These are phyloP conservation scores for Hyposmocoma kahamanoa DNA, from an alignment of 1,140 invertebrate genomes.

Conservation along the genomic window DNA sequence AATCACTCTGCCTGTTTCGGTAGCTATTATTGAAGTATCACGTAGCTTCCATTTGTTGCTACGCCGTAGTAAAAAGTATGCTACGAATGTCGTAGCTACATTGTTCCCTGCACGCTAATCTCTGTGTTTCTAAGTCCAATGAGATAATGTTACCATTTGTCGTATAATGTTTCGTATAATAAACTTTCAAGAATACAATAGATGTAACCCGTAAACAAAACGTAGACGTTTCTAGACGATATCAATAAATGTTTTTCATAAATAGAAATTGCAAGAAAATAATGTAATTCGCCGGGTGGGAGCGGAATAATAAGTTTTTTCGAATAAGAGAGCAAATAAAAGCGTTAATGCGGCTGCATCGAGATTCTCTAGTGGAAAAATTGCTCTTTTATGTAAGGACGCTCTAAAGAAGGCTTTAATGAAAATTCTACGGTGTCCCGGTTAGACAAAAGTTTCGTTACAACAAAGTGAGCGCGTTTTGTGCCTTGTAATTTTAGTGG, in stretches of 20 bases:
- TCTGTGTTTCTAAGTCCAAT: no score
- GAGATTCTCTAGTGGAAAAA: conserved; percentile 67
- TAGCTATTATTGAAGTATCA: no score
- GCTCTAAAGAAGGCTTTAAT: conserved; percentile 64
- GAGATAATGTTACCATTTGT: no score
- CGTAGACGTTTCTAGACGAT: no score
- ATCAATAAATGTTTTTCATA: conserved; percentile 11
- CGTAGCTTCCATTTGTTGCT: no score
- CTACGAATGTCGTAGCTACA: no score
- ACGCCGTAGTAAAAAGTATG: no score
- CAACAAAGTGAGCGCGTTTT: conserved; percentile 28
- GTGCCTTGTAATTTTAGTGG: conserved; percentile 30
- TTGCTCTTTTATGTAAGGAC: conserved; percentile 66
- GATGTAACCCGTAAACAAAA: no score
- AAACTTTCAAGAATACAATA: no score
- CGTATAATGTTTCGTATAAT: no score
- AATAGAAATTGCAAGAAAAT: conserved; percentile 54
- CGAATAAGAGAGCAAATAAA: conserved; percentile 66
- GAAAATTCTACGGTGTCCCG: conserved; percentile 55
- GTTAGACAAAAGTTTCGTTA: conserved; percentile 32
- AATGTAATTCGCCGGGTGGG: conserved; percentile 61
- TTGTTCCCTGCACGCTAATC: no score
- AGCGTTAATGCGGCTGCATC: conserved; percentile 68
- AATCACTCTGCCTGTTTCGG: no score
- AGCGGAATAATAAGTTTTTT: conserved; percentile 70